Conservation (phyloP, 2,888 invertebrate genomes). For the Meghimatium bilineatum region DNA sequence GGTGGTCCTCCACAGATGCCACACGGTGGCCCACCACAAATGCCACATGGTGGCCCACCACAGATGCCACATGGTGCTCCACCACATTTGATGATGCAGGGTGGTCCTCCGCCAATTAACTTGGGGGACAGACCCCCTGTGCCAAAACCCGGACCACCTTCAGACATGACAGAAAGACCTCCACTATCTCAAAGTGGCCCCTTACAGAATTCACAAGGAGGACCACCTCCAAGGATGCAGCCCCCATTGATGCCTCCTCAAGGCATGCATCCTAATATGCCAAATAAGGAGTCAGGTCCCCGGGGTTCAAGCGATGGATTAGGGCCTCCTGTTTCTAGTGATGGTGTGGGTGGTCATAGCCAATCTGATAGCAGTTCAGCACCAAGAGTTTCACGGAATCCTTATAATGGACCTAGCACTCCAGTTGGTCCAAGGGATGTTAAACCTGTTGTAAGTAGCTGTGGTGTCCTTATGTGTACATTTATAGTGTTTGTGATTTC, state of each 20-base stretch:
- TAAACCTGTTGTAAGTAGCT: slow-evolving; percentile 24
- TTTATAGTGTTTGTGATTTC: no score
- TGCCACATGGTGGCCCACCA: slow-evolving; percentile 38
- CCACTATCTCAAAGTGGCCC: slow-evolving; percentile 28
- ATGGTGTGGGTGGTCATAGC: neutral
- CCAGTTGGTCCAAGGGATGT: slow-evolving; percentile 12
- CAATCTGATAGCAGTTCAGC: slow-evolving; percentile 6
- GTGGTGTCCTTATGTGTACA: no score
- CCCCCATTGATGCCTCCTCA: slow-evolving; percentile 18
- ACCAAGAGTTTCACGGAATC: slow-evolving; percentile 19
- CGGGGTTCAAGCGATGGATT: slow-evolving; percentile 8
- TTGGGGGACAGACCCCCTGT: slow-evolving; percentile 25
- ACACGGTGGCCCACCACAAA: slow-evolving; percentile 36
- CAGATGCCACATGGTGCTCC: slow-evolving; percentile 38
- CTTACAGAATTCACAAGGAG: slow-evolving; percentile 24
- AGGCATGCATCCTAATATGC: slow-evolving; percentile 23
- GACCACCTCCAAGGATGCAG: slow-evolving; percentile 18
- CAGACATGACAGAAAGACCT: slow-evolving; percentile 24
- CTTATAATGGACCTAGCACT: slow-evolving; percentile 38
- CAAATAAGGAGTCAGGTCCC: slow-evolving; percentile 9
- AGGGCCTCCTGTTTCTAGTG: slow-evolving; percentile 14
- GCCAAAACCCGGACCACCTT: slow-evolving; percentile 7
- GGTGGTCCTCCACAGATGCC: slow-evolving; percentile 30
- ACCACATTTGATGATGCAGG: slow-evolving; percentile 37
- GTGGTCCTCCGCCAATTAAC: slow-evolving; percentile 26